Base-by-base conservation (phyloP, 1,140 invertebrate genomes). In the Lucilia cuprina region DNA sequence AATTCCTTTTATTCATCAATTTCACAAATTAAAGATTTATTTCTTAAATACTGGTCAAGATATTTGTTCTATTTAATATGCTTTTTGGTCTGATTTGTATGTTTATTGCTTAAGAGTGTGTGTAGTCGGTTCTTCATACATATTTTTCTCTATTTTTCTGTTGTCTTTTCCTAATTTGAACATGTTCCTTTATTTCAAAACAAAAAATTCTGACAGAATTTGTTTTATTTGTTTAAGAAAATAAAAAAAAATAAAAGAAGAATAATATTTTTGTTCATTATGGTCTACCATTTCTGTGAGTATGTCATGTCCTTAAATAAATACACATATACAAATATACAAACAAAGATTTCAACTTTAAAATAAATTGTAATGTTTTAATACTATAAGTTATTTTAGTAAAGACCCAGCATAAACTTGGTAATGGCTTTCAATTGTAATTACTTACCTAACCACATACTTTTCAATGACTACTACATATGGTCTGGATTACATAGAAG, bases 171-270 rank as follows among this genome's bases (percentile, higher is more conserved):
- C n/a, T 47, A 78, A 78, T 41, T 78, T 78, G 8, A 78, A 78
- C 34, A 78, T 78, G 35, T 70, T 25, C 65, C 65, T 70, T 70
- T 70, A 60, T 70, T 70, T 70, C 65, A 70, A 70, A 70, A 75
- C 9, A 75, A 47, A 78, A n/a, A 78, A 9, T 78, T 47, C 75
- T 78, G 75, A 78, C 75, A 78, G 75, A 78, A 78, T 78, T 78
- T 78, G 35, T 78, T 78, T 47, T 78, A 47, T 47, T 78, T 78
- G 75, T 47, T 78, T 78, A 78, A 75, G 55, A 60, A 17, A n/a
- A 17, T n/a, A 2, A 14, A 60, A n/a, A 17, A 60, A 2, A 14
- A 60, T n/a, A 60, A 70, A 70, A 70, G 21, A 70, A 70, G 21
- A 9, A 70, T 25, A 70, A 60, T 60, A 70, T 70, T 70, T 70